Conservation (phyloP, 2,888 invertebrate genomes). For the Drosophila kambysellisi region DNA sequence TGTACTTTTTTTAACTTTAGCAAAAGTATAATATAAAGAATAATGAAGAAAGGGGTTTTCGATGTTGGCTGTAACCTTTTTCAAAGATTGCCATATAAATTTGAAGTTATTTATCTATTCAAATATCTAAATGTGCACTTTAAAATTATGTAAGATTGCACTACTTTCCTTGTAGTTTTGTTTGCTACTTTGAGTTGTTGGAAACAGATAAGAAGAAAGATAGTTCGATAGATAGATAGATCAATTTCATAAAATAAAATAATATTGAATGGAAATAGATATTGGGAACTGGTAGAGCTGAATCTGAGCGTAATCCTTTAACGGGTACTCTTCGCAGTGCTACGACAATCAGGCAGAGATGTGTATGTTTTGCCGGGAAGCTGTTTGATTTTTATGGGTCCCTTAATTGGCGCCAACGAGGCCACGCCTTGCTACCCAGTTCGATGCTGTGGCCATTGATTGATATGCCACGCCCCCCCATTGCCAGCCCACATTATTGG, state of each 20-base stretch:
- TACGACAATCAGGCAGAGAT: conserved; percentile 56
- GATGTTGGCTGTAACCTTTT: not conserved
- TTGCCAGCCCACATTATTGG: conserved; percentile 57
- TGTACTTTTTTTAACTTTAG: no score
- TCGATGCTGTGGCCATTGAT: conserved; percentile 66
- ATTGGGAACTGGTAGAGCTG: conserved; percentile 1
- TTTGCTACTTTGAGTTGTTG: no score
- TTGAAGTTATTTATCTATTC: not conserved
- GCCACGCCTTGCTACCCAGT: conserved; percentile 54
- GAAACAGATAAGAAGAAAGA: not conserved
- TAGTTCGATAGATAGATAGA: not conserved
- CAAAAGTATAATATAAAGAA: not conserved
- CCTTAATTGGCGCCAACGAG: conserved; percentile 73
- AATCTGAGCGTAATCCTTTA: conserved; percentile 43
- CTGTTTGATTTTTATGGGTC: conserved; percentile 67
- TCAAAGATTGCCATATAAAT: no score
- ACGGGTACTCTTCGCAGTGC: conserved; percentile 44
- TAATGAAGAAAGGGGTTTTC: not conserved
- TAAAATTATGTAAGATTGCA: no score
- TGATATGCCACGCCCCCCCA: conserved; percentile 57
- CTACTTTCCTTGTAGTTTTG: no score
- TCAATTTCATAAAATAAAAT: not conserved
- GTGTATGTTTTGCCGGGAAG: conserved; percentile 13
- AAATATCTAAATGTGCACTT: not conserved
- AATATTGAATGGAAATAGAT: not conserved